Base-by-base conservation (phyloP, 64 coral and sea anemone species). In the Orbicella faveolata region DNA sequence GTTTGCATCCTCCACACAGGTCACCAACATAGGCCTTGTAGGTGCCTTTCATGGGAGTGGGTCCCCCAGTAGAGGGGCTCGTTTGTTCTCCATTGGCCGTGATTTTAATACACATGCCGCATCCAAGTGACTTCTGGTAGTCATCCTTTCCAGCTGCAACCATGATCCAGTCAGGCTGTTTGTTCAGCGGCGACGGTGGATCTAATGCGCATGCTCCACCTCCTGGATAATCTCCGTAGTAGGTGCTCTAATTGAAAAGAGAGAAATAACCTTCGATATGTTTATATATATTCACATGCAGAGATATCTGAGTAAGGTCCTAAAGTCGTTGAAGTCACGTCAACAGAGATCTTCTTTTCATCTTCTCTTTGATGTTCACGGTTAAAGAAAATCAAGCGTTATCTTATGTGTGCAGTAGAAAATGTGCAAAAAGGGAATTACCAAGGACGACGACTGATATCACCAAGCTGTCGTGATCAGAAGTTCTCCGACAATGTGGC, bases 91-190 rank as follows among this genome's bases (percentile, higher is more conserved):
- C 92, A 9, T 86, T 80, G 64, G 84, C 92, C 2, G 87, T 93
- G 34, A 93, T 93, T 87, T 93, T 87, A 21, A 93, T 76, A 48
- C 92, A 93, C 87, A 93, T 83, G 12, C 92, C 92, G 34, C 92
- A 93, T 20, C 92, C 92, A 51, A 93, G 77, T 11, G 92, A 93
- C 79, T 54, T n/a, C 33, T 93, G 92, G 48, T 89, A 93, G 55
- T 89, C 87, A 23, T 83, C 87, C 76, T 89, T 1, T 6, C 92
- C 92, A 39, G 87, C 92, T 67, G 92, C 92, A 23, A 93, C 87
- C 74, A 83, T 89, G 39, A 93, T 89, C 92, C 92, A 93, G 1
- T 70, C 92, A 19, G 92, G 92, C 51, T 89, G 86, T 23, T 79
- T 93, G 62, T 34, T 75, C 20, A 93, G 76, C 37, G 92, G 92